These are phyloP conservation scores for Ladona fulva DNA, from an alignment of 1,140 invertebrate genomes.

Conservation along the genomic window DNA sequence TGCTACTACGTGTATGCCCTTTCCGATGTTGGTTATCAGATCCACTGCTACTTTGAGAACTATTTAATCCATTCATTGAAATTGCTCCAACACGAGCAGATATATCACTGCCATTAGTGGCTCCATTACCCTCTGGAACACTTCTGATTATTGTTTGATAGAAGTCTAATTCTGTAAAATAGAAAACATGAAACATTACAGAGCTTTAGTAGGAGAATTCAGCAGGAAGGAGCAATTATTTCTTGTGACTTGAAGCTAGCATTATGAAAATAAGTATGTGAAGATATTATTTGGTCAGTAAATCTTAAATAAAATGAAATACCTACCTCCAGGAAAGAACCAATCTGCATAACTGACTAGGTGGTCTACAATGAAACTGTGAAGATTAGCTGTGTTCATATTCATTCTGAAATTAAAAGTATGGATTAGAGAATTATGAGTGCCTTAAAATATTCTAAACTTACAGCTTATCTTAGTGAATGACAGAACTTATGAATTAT, in stretches of 20 bases:
- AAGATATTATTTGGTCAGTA: no score
- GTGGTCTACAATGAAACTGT: conserved; percentile 69
- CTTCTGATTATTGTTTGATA: conserved; percentile 18
- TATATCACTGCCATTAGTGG: neutral
- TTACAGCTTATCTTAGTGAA: no score
- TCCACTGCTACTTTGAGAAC: neutral
- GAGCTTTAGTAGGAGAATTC: no score
- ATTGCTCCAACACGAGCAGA: neutral
- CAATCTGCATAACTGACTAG: conserved; percentile 78
- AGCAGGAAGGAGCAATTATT: no score
- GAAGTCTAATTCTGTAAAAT: conserved; percentile 26
- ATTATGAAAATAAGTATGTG: no score
- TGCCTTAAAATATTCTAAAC: no score
- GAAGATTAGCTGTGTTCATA: conserved; percentile 76
- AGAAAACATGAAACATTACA: no score
- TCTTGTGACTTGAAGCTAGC: no score
- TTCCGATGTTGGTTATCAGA: neutral
- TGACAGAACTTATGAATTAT: no score
- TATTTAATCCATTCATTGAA: neutral
- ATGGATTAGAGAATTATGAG: neutral
- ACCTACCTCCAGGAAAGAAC: conserved; percentile 70
- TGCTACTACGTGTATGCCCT: neutral
- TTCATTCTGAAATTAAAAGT: conserved; percentile 49
- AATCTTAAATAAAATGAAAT: neutral
- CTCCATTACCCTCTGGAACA: neutral